phyloP scores from a whole-genome alignment of 2,113 vertebrate species.

The Neolamprologus sp. region DNA sequence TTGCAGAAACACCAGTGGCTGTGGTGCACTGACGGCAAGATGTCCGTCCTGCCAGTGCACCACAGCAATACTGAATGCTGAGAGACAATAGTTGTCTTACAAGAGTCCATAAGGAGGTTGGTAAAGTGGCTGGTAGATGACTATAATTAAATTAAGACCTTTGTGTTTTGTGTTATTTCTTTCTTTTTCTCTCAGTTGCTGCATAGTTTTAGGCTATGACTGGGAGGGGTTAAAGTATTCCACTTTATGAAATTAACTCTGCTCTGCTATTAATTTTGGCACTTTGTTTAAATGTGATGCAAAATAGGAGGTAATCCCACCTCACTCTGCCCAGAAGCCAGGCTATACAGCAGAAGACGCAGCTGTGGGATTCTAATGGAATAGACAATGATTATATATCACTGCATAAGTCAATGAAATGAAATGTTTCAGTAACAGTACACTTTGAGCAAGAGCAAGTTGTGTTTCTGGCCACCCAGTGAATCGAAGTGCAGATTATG shows the following conservation, averaged over 20 bases:
- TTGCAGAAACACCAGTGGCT: background rate
- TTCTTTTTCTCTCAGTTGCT: background rate
- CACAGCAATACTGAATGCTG: background rate
- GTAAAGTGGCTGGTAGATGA: background rate
- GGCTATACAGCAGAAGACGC: background rate
- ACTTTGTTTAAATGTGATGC: background rate
- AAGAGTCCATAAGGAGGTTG: background rate
- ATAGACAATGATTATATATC: background rate
- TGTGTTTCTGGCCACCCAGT: background rate
- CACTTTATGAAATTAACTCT: background rate
- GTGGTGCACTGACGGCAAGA: background rate
- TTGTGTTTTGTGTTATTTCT: background rate
- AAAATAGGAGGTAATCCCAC: background rate
- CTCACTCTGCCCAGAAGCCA: background rate
- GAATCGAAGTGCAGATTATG: background rate
- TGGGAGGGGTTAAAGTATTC: background rate
- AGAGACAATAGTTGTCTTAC: background rate
- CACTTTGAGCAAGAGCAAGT: background rate
- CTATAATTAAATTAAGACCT: background rate
- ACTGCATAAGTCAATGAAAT: background rate
- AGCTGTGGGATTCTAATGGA: background rate
- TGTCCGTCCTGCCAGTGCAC: background rate
- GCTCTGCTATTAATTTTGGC: background rate
- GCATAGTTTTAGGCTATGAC: background rate
- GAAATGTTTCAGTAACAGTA: rapidly evolving